Conservation (phyloP, 2,797 vertebrate species). For the Nyctalus aviator region DNA sequence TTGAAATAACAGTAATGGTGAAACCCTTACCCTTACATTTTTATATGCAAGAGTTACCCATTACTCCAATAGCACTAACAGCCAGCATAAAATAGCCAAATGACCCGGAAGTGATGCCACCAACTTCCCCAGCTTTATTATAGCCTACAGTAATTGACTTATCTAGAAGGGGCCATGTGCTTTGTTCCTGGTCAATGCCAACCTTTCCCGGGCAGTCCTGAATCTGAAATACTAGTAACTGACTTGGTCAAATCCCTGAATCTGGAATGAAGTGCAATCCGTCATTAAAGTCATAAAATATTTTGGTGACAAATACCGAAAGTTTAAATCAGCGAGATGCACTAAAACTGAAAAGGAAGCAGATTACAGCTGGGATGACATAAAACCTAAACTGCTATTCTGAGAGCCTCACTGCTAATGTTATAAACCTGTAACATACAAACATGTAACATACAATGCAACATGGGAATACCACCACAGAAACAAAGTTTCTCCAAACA, state of each 20-base stretch:
- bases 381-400: slow-evolving; percentile 49
- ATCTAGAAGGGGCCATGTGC: slow-evolving; percentile 3
- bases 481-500: slow-evolving; percentile 50
- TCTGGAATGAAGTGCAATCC: background rate
- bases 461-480: background rate
- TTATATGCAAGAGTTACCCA: background rate
- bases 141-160: background rate
- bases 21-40: background rate
- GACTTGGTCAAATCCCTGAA: slow-evolving; percentile 20
- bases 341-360: slow-evolving; percentile 22
- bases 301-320: background rate
- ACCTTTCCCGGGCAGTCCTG: background rate
- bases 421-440: background rate
- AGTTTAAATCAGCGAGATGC: background rate
- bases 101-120: background rate
- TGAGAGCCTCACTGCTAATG: background rate
- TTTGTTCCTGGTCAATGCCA: slow-evolving; percentile 30
- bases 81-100: slow-evolving; percentile 22
- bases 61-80: background rate
- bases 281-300: slow-evolving; percentile 41
- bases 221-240: slow-evolving; percentile 28
- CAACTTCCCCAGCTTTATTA: background rate
- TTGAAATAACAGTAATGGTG: background rate
- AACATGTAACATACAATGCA: background rate
- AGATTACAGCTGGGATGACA: background rate